phyloP scores from a whole-genome alignment of 1,140 invertebrate species.

The Platorchestia sp. region DNA sequence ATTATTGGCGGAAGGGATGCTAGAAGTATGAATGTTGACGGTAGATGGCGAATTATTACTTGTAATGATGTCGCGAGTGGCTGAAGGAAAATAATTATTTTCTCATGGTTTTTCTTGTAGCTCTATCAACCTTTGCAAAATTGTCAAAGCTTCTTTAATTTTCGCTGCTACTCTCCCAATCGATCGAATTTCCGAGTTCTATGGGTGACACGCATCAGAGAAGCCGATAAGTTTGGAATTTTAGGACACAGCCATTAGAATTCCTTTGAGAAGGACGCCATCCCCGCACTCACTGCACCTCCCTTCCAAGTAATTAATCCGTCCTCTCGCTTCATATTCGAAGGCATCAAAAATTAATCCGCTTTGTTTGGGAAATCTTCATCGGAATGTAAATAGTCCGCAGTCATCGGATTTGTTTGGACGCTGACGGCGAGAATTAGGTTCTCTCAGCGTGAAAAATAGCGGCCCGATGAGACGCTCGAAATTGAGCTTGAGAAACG shows the following conservation, averaged over 20 bases:
- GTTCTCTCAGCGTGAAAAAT: not conserved
- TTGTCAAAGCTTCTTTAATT: not conserved
- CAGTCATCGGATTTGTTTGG: not conserved
- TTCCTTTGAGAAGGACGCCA: not conserved
- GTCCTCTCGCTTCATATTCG: not conserved
- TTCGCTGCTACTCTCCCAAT: not conserved
- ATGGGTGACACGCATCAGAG: not conserved
- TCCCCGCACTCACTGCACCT: not conserved
- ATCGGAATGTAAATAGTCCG: not conserved
- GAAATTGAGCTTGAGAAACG: not conserved
- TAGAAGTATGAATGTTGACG: too few species aligned
- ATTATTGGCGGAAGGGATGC: too few species aligned
- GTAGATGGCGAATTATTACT: too few species aligned
- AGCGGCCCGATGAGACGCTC: not conserved
- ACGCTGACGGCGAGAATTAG: slow-evolving; percentile 5
- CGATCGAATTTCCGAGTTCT: not conserved
- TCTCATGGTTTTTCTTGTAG: too few species aligned
- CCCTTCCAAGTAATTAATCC: not conserved
- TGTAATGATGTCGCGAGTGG: too few species aligned
- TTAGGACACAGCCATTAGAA: not conserved
- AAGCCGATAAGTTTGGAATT: not conserved
- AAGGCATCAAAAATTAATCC: not conserved
- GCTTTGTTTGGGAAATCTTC: not conserved
- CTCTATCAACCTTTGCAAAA: not conserved
- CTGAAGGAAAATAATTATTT: too few species aligned